Evolutionary conservation across 2,888 invertebrate genomes (phyloP), one percentile per base, ranked within the genome.

Genomic region (Isotomurus palustris): DNA sequence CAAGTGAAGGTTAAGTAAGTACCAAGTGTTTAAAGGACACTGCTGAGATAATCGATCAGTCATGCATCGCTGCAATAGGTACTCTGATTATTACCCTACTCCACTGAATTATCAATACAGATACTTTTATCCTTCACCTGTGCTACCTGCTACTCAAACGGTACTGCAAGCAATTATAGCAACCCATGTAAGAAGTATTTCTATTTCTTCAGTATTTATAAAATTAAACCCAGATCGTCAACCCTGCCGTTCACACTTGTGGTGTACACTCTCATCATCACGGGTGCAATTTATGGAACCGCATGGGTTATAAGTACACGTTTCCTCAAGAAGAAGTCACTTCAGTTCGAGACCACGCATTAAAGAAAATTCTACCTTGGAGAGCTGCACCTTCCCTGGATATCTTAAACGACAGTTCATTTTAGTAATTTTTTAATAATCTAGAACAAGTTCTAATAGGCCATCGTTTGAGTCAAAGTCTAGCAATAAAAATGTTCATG

Each of bases 331-430:
- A 22, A 14, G 64, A 64, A 24, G 49, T 25, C 1, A 57, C 60
- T 0, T 35, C 53, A 10, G 63, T 69, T 1, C n/a, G 69, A 43
- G 63, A 63, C 36, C 66, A 69, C 41, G 60, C 67, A 1, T 52
- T 69, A 10, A 67, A 60, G 52, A 69, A 69, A 48, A 60, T 58
- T 8, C 49, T 69, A 6, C 69, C 69, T 3, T 68, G 67, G 67
- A 55, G 67, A 27, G 50, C 44, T 1, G 47, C 54, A 40, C 64
- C 67, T 12, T n/a, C 43, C 8, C 56, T 52, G 21, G 67, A 69
- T 43, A 49, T 68, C 8, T 35, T 53, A 1, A 51, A 52, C 3
- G 69, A 67, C 38, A 57, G 56, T 6, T 68, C 68, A 8, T 64
- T 62, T 38, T 68, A 68, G 68, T 68, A 65, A 56, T 32, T 22